Conservation (phyloP, 1,140 invertebrate species). For the Bombus terrestris region DNA sequence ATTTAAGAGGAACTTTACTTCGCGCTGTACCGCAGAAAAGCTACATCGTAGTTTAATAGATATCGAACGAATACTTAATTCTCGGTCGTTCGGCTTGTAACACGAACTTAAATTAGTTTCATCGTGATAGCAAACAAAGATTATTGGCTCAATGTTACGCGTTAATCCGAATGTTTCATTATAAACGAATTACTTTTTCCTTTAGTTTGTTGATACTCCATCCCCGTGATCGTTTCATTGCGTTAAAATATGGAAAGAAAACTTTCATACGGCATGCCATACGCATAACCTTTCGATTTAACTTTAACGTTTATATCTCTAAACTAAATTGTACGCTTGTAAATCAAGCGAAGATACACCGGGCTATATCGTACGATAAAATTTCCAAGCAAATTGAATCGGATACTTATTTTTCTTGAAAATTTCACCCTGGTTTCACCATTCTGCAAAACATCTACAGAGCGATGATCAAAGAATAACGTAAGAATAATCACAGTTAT, state of each 20-base stretch:
- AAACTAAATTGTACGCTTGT: not conserved
- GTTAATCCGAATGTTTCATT: slow-evolving; percentile 23
- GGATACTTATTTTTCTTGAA: not conserved
- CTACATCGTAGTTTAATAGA: not conserved
- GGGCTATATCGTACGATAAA: not conserved
- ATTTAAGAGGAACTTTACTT: slow-evolving; percentile 1
- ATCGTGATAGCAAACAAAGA: slow-evolving; percentile 15
- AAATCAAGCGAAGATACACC: not conserved
- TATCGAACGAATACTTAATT: slow-evolving; percentile 38
- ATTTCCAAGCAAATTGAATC: not conserved
- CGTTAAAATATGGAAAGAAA: not conserved
- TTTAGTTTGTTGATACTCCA: not conserved
- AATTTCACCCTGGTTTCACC: not conserved
- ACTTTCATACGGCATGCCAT: not conserved
- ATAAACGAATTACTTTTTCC: not conserved
- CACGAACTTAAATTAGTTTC: slow-evolving; percentile 41
- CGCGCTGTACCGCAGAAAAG: not conserved
- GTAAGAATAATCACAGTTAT: not conserved
- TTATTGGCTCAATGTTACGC: not conserved
- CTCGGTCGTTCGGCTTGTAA: not conserved
- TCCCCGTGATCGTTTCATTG: too few relatives aligned
- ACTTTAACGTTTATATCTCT: not conserved
- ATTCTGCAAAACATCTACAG: too few relatives aligned
- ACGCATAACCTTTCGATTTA: not conserved
- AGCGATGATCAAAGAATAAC: too few relatives aligned